Conservation (phyloP, 2,888 invertebrate genomes). For the Phoenoteleia sp. region DNA sequence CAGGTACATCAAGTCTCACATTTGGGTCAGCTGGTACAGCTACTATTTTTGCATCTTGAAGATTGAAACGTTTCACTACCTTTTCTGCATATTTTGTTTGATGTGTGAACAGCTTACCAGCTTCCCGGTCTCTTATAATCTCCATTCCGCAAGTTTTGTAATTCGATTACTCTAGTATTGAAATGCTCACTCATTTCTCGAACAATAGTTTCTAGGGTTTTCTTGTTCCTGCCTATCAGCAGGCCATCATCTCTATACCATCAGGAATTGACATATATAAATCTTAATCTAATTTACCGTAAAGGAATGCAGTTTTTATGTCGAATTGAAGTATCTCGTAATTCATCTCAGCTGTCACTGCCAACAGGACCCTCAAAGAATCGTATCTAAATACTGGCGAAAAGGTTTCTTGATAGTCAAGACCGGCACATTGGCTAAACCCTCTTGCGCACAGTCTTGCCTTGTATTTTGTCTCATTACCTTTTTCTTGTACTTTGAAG, state of each 20-base stretch:
- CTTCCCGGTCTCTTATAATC: neutral
- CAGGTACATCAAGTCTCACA: neutral
- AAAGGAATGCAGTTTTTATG: constrained; percentile 38
- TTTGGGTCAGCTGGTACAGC: neutral
- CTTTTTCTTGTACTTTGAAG: constrained; percentile 10
- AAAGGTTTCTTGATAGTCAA: constrained; percentile 18
- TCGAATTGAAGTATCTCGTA: constrained; percentile 36
- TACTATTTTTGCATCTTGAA: neutral
- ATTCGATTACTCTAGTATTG: neutral
- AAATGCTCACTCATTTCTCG: neutral
- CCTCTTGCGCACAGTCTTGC: constrained; percentile 18
- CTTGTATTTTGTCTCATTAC: neutral
- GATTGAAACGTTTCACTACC: neutral
- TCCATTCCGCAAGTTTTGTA: constrained; percentile 2
- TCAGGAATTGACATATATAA: constrained; percentile 39
- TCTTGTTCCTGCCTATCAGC: too few species aligned
- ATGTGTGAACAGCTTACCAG: neutral
- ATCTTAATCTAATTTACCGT: constrained; percentile 30
- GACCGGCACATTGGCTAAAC: neutral
- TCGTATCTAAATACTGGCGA: constrained; percentile 36
- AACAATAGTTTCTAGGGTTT: neutral
- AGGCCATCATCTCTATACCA: neutral
- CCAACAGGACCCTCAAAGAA: constrained; percentile 23
- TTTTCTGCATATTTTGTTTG: neutral
- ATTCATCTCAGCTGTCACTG: neutral